Conservation (phyloP, 2,113 vertebrate genomes). For the Heterocephalus glaber region DNA sequence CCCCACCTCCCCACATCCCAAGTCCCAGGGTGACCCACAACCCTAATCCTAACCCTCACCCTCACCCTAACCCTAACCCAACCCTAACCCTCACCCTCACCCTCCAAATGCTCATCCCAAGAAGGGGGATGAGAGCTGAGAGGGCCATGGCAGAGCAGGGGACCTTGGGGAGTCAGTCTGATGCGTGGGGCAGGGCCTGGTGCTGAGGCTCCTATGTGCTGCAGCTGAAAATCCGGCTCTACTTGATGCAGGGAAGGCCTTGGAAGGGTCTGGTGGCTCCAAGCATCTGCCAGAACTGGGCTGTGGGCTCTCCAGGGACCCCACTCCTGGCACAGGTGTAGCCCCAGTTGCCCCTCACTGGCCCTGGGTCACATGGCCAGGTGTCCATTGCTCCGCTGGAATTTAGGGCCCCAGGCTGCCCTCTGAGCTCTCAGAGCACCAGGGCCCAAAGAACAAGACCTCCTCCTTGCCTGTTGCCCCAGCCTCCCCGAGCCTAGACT, state of each 20-base stretch:
- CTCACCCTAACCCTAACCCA: no score
- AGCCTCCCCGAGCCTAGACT: not conserved
- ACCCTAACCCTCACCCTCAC: no score
- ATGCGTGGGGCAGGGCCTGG: accelerated
- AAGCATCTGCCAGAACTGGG: no score
- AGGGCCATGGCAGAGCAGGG: not conserved
- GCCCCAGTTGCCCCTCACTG: not conserved
- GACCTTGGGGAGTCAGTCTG: accelerated
- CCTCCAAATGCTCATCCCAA: not conserved
- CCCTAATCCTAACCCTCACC: no score
- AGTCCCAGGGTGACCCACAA: not conserved
- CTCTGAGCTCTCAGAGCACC: not conserved
- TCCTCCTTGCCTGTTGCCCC: not conserved
- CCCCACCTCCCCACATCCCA: no score
- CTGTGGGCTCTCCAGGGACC: no score
- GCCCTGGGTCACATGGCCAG: no score
- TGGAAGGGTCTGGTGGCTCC: not conserved
- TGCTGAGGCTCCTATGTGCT: accelerated
- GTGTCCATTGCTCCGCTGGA: not conserved
- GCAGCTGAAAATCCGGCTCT: not conserved
- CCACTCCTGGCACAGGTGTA: no score
- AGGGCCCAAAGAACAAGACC: not conserved
- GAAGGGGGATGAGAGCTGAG: not conserved
- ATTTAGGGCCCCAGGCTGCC: no score
- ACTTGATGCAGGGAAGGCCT: not conserved